Evolutionary conservation across 2,888 invertebrate genomes (phyloP), one percentile per base, ranked within the genome.

Genomic region (Bugulina stolonifera): DNA sequence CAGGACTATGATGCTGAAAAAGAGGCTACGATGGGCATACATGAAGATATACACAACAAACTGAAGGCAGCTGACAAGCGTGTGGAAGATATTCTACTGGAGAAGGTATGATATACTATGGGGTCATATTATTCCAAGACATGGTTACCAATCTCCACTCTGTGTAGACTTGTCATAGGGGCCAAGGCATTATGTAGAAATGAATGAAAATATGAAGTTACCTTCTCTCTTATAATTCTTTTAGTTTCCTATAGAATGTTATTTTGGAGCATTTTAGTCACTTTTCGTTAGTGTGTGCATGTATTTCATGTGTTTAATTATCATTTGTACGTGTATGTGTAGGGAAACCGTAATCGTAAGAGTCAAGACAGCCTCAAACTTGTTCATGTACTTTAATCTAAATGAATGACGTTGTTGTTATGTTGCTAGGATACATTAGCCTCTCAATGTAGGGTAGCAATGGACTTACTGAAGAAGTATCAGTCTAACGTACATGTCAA

Each of bases 1-100:
- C 78, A 82, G 78, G 70, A 23, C 70, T 69, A 43, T 55, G 74
- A 73, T 29, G 43, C 57, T 35, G 73, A 74, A 35, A 72, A 70
- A 52, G 70, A 69, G 35, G 64, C 64, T 32, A 64, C 58, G n/a
- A 64, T 43, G 71, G 35, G 69, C 69, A 54, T 71, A 69, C 58
- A 71, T 32, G 64, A 64, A n/a, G 64, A 64, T 32, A 64, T 64
- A 14, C 64, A 64, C 34, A 64, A 32, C 2, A 64, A 64, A 32
- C 32, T 64, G 5, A 64, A 64, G 32, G 64, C 22, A 2, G 64
- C 64, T 32, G 64, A 64, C 32, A 64, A 64, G 32, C 64, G 32
- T 14, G 64, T 64, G 34, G 64, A 25, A n/a, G 64, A 64, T n/a
- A 32, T 64, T 2, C 5, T 64, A 18, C 32, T 25, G 22, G 64